phyloP scores from a whole-genome alignment of 1,140 invertebrate genomes.

The Trichonephila inaurata region DNA sequence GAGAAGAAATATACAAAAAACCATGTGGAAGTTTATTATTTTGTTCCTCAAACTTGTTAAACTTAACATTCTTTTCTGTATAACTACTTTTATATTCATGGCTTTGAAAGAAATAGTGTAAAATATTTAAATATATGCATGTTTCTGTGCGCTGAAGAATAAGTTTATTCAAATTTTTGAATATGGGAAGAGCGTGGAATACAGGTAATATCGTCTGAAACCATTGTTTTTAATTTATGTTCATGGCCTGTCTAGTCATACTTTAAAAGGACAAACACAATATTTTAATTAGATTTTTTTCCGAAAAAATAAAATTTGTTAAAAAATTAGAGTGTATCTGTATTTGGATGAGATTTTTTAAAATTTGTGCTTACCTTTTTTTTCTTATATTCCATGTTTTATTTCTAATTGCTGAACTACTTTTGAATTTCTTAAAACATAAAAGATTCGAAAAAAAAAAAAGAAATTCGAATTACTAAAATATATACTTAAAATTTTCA shows the following conservation, averaged over 20 bases:
- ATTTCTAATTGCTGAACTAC: too few species aligned
- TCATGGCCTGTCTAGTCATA: background rate
- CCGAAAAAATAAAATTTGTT: too few species aligned
- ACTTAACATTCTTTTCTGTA: background rate
- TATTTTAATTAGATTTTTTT: too few species aligned
- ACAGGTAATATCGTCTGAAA: background rate
- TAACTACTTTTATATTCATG: conserved; percentile 35
- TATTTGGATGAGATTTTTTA: too few species aligned
- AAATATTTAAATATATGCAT: conserved; percentile 36
- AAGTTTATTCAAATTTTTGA: background rate
- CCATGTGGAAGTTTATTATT: background rate
- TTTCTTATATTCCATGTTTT: too few species aligned
- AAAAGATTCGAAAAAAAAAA: too few species aligned
- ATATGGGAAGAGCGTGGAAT: background rate
- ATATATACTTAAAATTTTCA: too few species aligned
- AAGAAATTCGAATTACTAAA: too few species aligned
- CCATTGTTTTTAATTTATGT: background rate
- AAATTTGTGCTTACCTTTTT: too few species aligned
- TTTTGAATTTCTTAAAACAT: too few species aligned
- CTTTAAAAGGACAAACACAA: too few species aligned
- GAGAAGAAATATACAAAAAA: background rate
- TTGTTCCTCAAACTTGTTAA: conserved; percentile 19
- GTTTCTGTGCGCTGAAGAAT: background rate
- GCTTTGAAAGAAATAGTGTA: background rate
- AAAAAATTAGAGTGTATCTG: too few species aligned